Evolutionary conservation across 2,888 invertebrate genomes (phyloP), one percentile per base, ranked within the genome.

Genomic region (Clostera curtula): DNA sequence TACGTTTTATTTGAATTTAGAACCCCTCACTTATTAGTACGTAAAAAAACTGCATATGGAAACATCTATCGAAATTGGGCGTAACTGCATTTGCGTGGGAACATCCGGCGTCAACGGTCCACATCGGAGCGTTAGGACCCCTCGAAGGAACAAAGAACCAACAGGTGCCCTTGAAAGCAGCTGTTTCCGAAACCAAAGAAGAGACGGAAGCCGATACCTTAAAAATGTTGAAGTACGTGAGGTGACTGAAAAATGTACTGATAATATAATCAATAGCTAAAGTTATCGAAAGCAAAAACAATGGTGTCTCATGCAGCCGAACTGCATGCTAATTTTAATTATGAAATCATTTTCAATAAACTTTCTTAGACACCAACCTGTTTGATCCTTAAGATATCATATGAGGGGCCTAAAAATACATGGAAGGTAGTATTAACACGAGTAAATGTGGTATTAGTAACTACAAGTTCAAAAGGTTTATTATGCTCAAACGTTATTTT

Each of bases 111-210:
- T 25, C 39, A 46, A 35, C 41, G 33, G 26, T 35, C 43, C 32
- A 36, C 46, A 49, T 32, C 31, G 31, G 13, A 4, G 8, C 22
- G 13, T 23, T 16, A 25, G 25, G 31, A 31, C 46, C 43, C 48
- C 45, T 29, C 31, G 29, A 44, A 45, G 59, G 56, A 59, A 70
- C 63, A 70, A 70, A 66, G 55, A 52, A 37, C 43, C 56, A 55
- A 68, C 71, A 75, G 72, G 75, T 69, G 67, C 45, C 38, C 40
- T 42, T 42, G 34, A 29, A 35, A 34, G 38, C 70, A 70, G 59
- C 68, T 73, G 70, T 54, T 74, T 77, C 72, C 73, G 74, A 79
- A 77, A 62, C 68, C 72, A 39, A 45, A 55, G 38, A 46, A 30
- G 20, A 36, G 34, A 40, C 51, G 50, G 56, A 51, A 49, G 39